A percentile compares a stretch with the other conserved stretches of the same genome.
Evolutionary conservation across 1,140 invertebrate species (phyloP).

Genomic region (Capitella teleta): DNA sequence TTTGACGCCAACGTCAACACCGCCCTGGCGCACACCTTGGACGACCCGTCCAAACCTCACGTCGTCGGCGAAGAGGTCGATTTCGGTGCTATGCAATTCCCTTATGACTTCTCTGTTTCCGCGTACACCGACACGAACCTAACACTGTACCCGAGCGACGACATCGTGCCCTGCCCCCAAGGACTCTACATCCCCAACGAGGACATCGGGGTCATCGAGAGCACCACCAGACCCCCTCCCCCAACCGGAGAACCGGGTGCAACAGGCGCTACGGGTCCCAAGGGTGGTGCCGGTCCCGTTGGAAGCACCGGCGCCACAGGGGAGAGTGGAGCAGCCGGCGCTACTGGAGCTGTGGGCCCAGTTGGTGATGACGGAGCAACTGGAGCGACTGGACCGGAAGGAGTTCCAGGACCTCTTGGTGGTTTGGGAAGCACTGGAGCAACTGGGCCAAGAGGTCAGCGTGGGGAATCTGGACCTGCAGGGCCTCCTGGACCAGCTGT

Average conservation of each 20-base stretch:
- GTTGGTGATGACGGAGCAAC: neutral
- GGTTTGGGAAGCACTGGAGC: neutral
- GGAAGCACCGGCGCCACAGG: neutral
- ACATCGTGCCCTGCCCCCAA: neutral
- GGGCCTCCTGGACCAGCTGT: neutral
- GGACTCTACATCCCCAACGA: neutral
- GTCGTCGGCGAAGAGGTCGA: neutral
- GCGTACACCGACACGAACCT: slow-evolving; percentile 6
- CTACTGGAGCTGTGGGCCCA: neutral
- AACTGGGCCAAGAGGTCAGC: neutral
- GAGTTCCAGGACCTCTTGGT: neutral
- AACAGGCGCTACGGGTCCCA: neutral
- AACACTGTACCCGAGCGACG: neutral
- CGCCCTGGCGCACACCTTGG: neutral
- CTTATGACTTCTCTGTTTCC: slow-evolving; percentile 3
- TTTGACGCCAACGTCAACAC: neutral
- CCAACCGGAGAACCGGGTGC: neutral
- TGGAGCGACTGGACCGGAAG: neutral
- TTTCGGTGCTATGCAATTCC: neutral
- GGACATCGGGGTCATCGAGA: neutral
- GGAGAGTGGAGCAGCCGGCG: neutral
- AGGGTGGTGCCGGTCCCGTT: neutral
- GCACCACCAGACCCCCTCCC: neutral
- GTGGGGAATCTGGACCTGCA: neutral
- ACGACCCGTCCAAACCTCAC: neutral